Evolutionary conservation across 2,797 vertebrate genomes (phyloP).

Genomic region (Eidolon dupreanum): DNA sequence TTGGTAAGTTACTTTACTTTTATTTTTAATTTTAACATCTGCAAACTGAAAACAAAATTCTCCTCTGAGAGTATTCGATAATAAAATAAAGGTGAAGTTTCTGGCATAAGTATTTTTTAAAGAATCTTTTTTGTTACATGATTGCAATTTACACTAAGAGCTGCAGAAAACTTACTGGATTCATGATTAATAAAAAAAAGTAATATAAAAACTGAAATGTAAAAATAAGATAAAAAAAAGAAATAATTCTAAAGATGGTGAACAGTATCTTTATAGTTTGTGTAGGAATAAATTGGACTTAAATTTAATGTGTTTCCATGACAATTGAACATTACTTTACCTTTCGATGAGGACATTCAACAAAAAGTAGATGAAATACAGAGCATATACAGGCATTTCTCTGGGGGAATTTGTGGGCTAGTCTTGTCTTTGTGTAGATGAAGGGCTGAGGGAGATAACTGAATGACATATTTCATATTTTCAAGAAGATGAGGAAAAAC

Average conservation of each 20-base stretch:
- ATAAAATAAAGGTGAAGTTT: background rate
- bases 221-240: background rate
- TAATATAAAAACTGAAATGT: background rate
- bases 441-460: conserved; percentile 60
- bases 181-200: background rate
- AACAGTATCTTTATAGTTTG: conserved; percentile 10
- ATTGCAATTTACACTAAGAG: background rate
- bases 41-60: background rate
- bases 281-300: conserved; percentile 52
- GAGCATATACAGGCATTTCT: background rate
- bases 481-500: conserved; percentile 56
- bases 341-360: conserved; percentile 53
- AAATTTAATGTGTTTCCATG: conserved; percentile 63
- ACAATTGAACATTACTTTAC: conserved; percentile 50
- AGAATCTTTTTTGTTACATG: background rate
- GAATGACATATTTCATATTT: conserved; percentile 59
- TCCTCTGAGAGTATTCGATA: background rate
- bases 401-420: conserved; percentile 6
- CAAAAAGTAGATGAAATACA: conserved; percentile 30
- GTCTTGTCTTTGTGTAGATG: conserved; percentile 33
- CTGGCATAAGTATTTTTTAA: background rate
- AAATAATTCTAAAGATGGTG: conserved; percentile 16
- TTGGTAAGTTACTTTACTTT: background rate
- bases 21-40: background rate
- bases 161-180: background rate